Base-by-base conservation (phyloP, 2,888 invertebrate species). In the Agrotis segetum region DNA sequence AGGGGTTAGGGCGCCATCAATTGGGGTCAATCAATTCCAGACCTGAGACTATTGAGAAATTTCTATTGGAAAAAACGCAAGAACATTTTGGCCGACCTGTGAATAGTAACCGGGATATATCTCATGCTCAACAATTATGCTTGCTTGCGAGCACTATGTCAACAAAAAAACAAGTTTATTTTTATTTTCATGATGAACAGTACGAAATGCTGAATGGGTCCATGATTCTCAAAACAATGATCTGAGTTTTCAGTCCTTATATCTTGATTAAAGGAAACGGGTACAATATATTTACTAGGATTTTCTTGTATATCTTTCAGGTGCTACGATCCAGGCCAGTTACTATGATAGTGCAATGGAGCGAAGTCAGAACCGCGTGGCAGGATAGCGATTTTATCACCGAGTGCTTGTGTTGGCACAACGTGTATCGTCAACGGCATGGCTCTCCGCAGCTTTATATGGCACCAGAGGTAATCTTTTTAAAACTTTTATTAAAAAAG, bases 391-490 rank as follows among this genome's bases (percentile, higher is more conserved):
- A 98, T 93, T 98, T 98, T 92, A 98, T 98, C 86, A 97, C 97
- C 1, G 98, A 98, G 91, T 97, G 97, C 88, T 96, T 98, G 34
- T 97, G 98, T 91, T 98, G 98, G 98, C 98, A 98, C 93, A 98
- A 98, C 91, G 97, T 98, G 62, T 98, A 98, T 93, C 96, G 98
- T 50, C 98, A 98, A 92, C 93, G 98, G 76, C 98, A 98, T 89
- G 97, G 97, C 63, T 97, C 98, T 0, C 97, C 97, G 0, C 97
- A 97, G 29, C 96, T 98, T 62, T 97, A 97, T 61, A 97, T 98
- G 97, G 98, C 97, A 47, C 97, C 98, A 2, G 97, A 98, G 97
- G 98, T 98, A 40, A 63, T 59, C 11, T 6, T 58, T 19, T 44
- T 17, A 4, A 9, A 2, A 53, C 24, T 11, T 40, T 40, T n/a